These are phyloP conservation scores for Amblyornis subalaris DNA, from an alignment of 2,113 vertebrate species.

Conservation along the genomic window DNA sequence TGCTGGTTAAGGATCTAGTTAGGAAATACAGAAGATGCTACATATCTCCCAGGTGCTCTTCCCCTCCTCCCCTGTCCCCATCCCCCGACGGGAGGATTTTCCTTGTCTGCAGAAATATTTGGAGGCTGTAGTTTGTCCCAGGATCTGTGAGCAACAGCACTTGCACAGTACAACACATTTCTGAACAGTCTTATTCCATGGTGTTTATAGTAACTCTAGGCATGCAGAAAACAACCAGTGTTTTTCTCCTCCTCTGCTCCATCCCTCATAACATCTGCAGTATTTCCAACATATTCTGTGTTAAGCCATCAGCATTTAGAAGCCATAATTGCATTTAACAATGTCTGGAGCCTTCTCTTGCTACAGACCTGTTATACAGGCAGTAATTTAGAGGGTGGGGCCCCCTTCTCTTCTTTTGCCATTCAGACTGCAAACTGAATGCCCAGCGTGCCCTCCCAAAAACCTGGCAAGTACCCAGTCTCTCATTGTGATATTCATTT, in stretches of 20 bases:
- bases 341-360: not conserved
- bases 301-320: not conserved
- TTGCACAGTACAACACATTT: not conserved
- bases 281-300: not conserved
- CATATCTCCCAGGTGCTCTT: not conserved
- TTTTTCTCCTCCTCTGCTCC: not conserved
- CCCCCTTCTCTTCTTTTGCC: not conserved
- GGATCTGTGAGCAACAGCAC: not conserved
- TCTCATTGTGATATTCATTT: not conserved
- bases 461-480: not conserved
- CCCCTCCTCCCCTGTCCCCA: fast-evolving
- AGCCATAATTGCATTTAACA: conserved; percentile 1
- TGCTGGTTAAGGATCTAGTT: not conserved
- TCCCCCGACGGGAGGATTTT: not conserved
- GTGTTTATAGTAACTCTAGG: not conserved
- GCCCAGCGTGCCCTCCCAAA: not conserved
- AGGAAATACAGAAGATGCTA: not conserved
- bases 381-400: conserved; percentile 23
- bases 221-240: not conserved
- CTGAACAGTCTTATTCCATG: not conserved
- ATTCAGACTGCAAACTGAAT: not conserved
- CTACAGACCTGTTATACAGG: not conserved
- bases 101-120: not conserved
- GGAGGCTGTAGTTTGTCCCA: not conserved
- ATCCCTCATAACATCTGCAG: not conserved